Percentiles rank a stretch among this genome's conserved stretches.
phyloP scores from a whole-genome alignment of 2,888 invertebrate genomes.

The Sialis lutaria region DNA sequence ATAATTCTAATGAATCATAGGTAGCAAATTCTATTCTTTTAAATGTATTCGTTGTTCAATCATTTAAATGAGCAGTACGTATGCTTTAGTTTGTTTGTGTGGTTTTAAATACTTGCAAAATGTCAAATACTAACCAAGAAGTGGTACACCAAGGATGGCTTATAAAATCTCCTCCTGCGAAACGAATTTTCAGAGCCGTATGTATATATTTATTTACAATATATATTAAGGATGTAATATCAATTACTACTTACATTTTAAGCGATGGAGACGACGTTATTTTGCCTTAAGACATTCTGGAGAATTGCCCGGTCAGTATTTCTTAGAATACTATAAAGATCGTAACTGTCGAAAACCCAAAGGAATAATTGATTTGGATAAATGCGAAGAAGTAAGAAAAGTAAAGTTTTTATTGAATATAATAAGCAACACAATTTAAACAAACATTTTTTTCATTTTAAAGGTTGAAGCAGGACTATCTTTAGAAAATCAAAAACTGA shows the following conservation, averaged over 20 bases:
- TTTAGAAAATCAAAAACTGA: slow-evolving; percentile 64
- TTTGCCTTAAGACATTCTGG: slow-evolving; percentile 82
- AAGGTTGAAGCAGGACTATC: slow-evolving; percentile 75
- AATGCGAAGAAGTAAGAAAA: slow-evolving; percentile 75
- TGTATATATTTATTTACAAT: slow-evolving; percentile 27
- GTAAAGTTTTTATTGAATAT: no score
- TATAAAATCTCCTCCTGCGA: slow-evolving; percentile 87
- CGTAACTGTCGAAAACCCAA: slow-evolving; percentile 68
- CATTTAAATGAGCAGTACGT: no score
- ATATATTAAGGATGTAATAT: not conserved
- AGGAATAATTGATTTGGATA: slow-evolving; percentile 83
- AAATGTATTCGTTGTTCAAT: no score
- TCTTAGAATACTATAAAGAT: slow-evolving; percentile 86
- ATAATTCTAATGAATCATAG: no score
- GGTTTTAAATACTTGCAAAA: slow-evolving; percentile 9
- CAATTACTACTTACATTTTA: slow-evolving; percentile 15
- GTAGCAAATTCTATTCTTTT: no score
- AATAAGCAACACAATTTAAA: no score
- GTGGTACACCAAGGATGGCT: slow-evolving; percentile 85
- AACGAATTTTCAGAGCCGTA: slow-evolving; percentile 85
- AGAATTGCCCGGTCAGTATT: slow-evolving; percentile 85
- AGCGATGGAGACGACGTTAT: slow-evolving; percentile 95
- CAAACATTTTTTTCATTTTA: slow-evolving; percentile 4
- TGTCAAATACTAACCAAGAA: slow-evolving; percentile 39
- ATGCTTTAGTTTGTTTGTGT: no score